Evolutionary conservation across 1,140 invertebrate species (phyloP).

Genomic region (Saccostrea glomerata): DNA sequence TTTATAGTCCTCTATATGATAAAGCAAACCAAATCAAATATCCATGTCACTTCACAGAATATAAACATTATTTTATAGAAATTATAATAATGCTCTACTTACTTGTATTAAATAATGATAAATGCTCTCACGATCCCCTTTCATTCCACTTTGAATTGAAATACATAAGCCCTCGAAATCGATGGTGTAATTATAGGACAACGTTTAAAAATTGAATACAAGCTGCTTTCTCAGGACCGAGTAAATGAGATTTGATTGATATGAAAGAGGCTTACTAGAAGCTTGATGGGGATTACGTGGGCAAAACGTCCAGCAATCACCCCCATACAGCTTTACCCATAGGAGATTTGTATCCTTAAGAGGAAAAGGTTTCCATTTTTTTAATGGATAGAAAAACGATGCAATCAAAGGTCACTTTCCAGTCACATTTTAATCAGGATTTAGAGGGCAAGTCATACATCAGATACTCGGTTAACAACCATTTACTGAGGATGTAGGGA

Average conservation of each 20-base stretch:
- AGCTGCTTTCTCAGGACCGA: not conserved
- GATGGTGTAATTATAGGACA: conserved; percentile 2
- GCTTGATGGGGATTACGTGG: not conserved
- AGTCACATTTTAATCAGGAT: too few relatives aligned
- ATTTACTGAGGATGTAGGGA: too few relatives aligned
- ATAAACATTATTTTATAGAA: too few relatives aligned
- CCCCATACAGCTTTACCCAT: not conserved
- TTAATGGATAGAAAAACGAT: not conserved
- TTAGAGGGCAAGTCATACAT: too few relatives aligned
- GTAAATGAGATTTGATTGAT: not conserved
- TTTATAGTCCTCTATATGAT: too few relatives aligned
- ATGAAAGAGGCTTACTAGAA: not conserved
- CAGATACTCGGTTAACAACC: too few relatives aligned
- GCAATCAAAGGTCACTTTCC: not conserved
- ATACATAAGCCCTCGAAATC: not conserved
- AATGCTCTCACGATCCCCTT: too few relatives aligned
- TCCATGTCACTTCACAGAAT: too few relatives aligned
- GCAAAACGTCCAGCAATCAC: not conserved
- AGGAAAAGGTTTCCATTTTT: not conserved
- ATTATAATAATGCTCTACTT: too few relatives aligned
- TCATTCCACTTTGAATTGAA: not conserved
- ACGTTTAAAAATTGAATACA: not conserved
- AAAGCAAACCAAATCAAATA: too few relatives aligned
- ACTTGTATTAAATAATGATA: too few relatives aligned
- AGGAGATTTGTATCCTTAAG: not conserved